Evolutionary conservation across 2,797 vertebrate species (phyloP), one percentile per base, ranked within the genome.

Genomic region (Tenualosa ilisha): DNA sequence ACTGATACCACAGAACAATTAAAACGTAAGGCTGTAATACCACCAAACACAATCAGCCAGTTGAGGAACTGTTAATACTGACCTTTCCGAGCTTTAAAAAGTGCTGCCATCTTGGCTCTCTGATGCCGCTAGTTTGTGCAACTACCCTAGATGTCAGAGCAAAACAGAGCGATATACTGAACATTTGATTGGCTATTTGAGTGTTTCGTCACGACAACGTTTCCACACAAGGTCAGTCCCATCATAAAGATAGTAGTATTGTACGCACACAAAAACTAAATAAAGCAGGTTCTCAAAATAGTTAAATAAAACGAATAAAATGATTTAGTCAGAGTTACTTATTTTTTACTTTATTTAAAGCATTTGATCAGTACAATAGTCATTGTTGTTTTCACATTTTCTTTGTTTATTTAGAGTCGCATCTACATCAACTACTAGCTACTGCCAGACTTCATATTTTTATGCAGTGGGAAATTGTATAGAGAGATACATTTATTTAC

Each of bases 11-110:
- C 9, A 26, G 13, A 75, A 17, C 31, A 12, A 37, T 15, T 1
- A 9, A 17, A 75, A 20, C 3, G 37, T 43, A 15, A 20, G 9
- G 1, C 26, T 11, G 12, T 11, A 12, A 49, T 8, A 13, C 20
- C 63, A 26, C 20, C 7, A 61, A 11, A 61, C 53, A 61, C 54
- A n/a, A 3, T 40, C 4, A 75, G 31, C 12, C 4, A 40, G 13
- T 22, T 12, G n/a, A 13, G 24, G 22, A 56, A 61, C 37, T 43
- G 37, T 37, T 20, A 68, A 65, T 61, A 86, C 94, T 61, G 83
- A 96, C 95, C 95, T 94, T 84, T 95, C 82, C 92, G 91, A 13
- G 94, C 94, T 91, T 87, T 94, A 8, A 95, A 92, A 37, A 95
- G 91, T 1, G 94, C 94, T 79, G 94, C 93, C 94, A 96, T 96